Conservation (phyloP, 1,140 invertebrate genomes). For the Drosophila orosa region DNA sequence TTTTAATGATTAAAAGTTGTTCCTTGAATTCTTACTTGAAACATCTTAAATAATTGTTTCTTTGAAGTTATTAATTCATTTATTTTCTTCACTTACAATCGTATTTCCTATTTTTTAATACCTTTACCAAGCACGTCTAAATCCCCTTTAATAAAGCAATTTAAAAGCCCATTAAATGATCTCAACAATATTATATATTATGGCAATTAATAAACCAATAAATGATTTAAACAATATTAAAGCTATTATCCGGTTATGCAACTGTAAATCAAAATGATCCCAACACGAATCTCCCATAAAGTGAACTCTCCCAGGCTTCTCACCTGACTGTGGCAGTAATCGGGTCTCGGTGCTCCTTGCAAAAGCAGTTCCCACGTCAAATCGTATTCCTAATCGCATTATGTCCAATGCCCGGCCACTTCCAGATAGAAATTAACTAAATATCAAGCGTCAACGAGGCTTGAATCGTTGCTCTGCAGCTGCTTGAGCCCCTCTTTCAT, state of each 20-base stretch:
- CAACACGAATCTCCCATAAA: conserved; percentile 1
- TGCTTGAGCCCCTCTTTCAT: not conserved
- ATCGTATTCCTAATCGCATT: conserved; percentile 68
- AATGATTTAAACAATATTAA: not conserved
- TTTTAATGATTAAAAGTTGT: no score
- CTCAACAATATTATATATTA: not conserved
- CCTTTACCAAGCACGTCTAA: not conserved
- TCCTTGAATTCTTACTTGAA: not conserved
- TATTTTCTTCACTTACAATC: not conserved
- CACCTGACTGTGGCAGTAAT: conserved; percentile 8
- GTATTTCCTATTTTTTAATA: not conserved
- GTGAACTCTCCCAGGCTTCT: conserved; percentile 41
- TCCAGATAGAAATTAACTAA: conserved; percentile 42
- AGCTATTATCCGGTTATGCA: not conserved
- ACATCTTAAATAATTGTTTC: not conserved
- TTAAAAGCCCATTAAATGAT: not conserved
- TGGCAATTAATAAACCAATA: no score
- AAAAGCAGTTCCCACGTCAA: conserved; percentile 45
- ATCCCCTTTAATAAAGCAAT: no score
- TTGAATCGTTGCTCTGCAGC: conserved; percentile 21
- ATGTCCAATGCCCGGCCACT: conserved; percentile 34
- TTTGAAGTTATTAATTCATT: not conserved
- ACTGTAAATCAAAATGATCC: not conserved
- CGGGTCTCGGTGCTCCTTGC: conserved; percentile 10
- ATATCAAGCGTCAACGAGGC: conserved; percentile 56